These are phyloP conservation scores for Pedicia rivosa DNA, from an alignment of 2,888 invertebrate genomes.

Conservation along the genomic window DNA sequence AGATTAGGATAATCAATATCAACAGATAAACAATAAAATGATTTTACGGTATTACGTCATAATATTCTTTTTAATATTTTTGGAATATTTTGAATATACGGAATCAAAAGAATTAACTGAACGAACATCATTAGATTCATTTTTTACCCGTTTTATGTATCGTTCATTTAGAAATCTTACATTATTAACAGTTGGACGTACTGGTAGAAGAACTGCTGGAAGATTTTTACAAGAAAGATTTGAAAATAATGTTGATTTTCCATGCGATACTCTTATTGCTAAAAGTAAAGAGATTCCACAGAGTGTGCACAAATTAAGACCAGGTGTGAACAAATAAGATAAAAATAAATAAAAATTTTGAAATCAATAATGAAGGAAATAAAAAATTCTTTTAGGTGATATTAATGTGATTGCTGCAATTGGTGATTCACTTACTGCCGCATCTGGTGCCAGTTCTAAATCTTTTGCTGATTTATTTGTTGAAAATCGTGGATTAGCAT, in stretches of 20 bases:
- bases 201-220: slow-evolving; percentile 11
- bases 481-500: slow-evolving; percentile 29
- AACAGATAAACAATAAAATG: too few species aligned
- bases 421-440: slow-evolving; percentile 38
- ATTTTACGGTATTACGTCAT: too few species aligned
- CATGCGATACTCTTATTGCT: slow-evolving; percentile 17
- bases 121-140: slow-evolving; percentile 1
- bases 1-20: too few species aligned
- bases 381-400: too few species aligned
- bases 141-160: slow-evolving; percentile 12
- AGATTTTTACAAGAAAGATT: slow-evolving; percentile 15
- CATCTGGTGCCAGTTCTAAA: slow-evolving; percentile 30
- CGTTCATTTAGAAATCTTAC: slow-evolving; percentile 14
- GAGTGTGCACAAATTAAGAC: slow-evolving; percentile 33
- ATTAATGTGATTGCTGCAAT: slow-evolving; percentile 37
- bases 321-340: too few species aligned
- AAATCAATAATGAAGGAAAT: too few species aligned
- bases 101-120: slow-evolving; percentile 1
- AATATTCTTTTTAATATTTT: too few species aligned
- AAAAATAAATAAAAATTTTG: too few species aligned
- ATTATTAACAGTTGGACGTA: slow-evolving; percentile 13
- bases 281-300: slow-evolving; percentile 22
- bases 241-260: slow-evolving; percentile 16
- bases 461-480: slow-evolving; percentile 25
- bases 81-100: too few species aligned